These are phyloP conservation scores for Pangasius krempfi DNA, from an alignment of 2,797 vertebrate genomes.

Conservation along the genomic window DNA sequence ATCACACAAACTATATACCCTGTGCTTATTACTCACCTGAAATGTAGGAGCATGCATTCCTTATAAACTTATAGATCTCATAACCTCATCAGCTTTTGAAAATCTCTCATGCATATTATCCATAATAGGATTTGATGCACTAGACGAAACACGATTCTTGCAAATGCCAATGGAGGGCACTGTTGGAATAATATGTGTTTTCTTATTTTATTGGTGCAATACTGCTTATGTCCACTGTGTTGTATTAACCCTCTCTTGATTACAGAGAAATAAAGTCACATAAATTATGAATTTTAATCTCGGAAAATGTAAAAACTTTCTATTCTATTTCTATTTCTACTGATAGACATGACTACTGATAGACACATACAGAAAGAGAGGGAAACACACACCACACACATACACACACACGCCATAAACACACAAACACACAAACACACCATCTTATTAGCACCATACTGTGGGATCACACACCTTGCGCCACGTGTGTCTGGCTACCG, in stretches of 20 bases:
- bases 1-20: background rate
- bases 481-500: constrained; percentile 26
- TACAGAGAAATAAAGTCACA: background rate
- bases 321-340: background rate
- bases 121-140: background rate
- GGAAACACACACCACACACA: background rate
- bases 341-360: background rate
- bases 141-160: background rate
- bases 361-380: background rate
- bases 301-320: background rate
- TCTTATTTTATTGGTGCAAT: background rate
- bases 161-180: constrained; percentile 23
- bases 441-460: constrained; percentile 32
- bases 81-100: background rate
- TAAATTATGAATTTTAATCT: background rate
- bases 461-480: constrained; percentile 31
- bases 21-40: background rate
- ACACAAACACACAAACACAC: background rate
- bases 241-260: background rate
- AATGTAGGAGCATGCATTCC: background rate
- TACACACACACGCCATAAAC: background rate
- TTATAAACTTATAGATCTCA: background rate
- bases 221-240: constrained; percentile 6
- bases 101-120: background rate
- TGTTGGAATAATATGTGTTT: constrained; percentile 18